Percentiles rank a stretch among this genome's conserved stretches.
phyloP scores from a whole-genome alignment of 2,888 invertebrate species.

The Priocnemis perturbator region DNA sequence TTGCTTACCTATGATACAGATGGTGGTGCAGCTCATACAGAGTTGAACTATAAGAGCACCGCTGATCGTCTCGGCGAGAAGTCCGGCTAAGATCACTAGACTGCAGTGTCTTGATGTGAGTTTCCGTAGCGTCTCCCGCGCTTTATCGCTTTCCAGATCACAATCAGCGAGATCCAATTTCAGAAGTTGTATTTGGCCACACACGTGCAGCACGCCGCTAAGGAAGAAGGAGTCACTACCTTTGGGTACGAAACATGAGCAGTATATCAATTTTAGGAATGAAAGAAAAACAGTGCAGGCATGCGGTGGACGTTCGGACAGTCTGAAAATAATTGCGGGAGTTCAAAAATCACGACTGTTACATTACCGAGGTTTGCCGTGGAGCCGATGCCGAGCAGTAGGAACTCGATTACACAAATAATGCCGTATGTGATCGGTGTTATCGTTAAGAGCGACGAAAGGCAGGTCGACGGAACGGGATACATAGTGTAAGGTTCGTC shows the following conservation, averaged over 20 bases:
- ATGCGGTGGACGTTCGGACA: no score
- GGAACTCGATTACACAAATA: neutral
- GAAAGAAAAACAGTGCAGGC: no score
- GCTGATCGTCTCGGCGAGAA: constrained; percentile 17
- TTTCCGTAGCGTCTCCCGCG: neutral
- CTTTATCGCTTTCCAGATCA: neutral
- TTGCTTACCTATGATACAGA: constrained; percentile 21
- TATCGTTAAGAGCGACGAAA: neutral
- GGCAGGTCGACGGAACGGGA: neutral
- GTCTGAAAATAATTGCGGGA: no score
- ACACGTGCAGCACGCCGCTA: constrained; percentile 18
- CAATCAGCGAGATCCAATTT: constrained; percentile 7
- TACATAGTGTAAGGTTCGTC: neutral
- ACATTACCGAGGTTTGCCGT: neutral
- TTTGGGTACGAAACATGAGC: neutral
- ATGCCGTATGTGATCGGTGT: neutral
- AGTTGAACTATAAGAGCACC: constrained; percentile 13
- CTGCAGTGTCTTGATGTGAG: constrained; percentile 10
- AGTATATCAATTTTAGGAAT: no score
- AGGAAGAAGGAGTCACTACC: constrained; percentile 29
- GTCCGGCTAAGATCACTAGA: neutral
- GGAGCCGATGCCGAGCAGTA: neutral
- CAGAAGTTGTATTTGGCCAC: constrained; percentile 28
- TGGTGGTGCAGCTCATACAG: constrained; percentile 6
- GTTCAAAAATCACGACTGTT: no score